phyloP scores from a whole-genome alignment of 2,797 vertebrate genomes.

The Delichon dasypus region DNA sequence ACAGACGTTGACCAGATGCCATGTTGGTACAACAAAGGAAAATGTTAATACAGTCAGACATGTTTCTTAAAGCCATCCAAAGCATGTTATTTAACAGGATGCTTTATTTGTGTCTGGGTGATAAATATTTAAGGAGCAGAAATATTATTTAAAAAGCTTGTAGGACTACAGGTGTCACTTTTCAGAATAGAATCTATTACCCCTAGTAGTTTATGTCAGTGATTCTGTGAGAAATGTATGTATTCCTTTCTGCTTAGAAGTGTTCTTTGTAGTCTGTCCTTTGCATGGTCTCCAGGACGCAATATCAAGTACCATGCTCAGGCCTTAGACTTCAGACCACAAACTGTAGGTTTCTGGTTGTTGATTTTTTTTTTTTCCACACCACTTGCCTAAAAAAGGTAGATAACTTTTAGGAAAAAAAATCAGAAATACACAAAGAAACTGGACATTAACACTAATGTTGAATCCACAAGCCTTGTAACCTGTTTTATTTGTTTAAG shows the following conservation, averaged over 20 bases:
- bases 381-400: conserved; percentile 49
- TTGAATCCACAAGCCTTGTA: conserved; percentile 65
- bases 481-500: conserved; percentile 73
- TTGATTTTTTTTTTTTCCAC: conserved; percentile 25
- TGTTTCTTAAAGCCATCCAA: conserved; percentile 29
- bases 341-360: neutral
- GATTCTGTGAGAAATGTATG: conserved; percentile 44
- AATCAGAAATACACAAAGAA: conserved; percentile 50
- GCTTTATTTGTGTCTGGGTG: conserved; percentile 55
- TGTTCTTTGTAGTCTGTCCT: neutral
- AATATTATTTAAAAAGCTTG: conserved; percentile 59
- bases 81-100: neutral
- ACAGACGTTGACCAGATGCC: conserved; percentile 15
- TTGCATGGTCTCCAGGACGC: neutral
- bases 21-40: conserved; percentile 1
- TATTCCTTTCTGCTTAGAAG: conserved; percentile 48
- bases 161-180: conserved; percentile 51
- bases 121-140: conserved; percentile 51
- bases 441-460: conserved; percentile 41
- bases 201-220: conserved; percentile 29
- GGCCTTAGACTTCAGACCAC: conserved; percentile 8
- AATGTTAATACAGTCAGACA: neutral
- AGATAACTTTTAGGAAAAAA: conserved; percentile 47
- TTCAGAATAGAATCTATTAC: conserved; percentile 56
- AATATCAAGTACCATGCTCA: neutral